Conservation (phyloP, 2,113 vertebrate genomes). For the Heteronetta atricapilla region DNA sequence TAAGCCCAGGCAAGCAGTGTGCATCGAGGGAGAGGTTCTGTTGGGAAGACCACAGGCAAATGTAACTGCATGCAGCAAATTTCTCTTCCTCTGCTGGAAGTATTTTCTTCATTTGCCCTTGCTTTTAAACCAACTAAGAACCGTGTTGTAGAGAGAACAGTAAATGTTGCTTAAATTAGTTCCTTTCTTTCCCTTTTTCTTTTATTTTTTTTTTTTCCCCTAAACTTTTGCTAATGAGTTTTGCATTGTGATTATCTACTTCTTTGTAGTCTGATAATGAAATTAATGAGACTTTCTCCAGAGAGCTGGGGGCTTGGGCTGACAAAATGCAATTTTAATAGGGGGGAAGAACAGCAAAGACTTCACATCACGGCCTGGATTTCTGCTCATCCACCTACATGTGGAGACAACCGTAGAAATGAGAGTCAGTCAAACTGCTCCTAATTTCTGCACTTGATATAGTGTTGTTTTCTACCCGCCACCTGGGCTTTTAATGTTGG, state of each 20-base stretch:
- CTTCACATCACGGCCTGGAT: background rate
- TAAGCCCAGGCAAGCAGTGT: background rate
- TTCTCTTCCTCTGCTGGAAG: background rate
- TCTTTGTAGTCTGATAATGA: slow-evolving; percentile 42
- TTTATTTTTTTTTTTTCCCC: background rate
- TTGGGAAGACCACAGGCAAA: background rate
- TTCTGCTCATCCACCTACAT: slow-evolving; percentile 61
- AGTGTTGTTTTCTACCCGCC: background rate
- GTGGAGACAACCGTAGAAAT: slow-evolving; percentile 7
- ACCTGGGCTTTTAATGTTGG: background rate
- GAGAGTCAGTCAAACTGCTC: slow-evolving; percentile 12
- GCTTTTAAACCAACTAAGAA: accelerated
- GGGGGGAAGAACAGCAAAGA: slow-evolving; percentile 6
- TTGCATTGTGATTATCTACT: background rate
- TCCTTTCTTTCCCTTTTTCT: background rate
- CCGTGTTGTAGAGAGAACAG: background rate
- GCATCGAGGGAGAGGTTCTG: background rate
- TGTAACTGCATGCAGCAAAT: background rate
- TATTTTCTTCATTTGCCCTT: background rate
- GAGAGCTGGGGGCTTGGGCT: background rate
- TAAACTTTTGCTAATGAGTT: background rate
- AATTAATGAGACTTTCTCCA: slow-evolving; percentile 40
- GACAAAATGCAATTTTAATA: slow-evolving; percentile 52
- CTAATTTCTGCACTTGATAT: background rate
- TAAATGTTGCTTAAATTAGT: slow-evolving; percentile 29